These are phyloP conservation scores for Tetragonula carbonaria DNA, from an alignment of 2,888 invertebrate species.

Conservation along the genomic window DNA sequence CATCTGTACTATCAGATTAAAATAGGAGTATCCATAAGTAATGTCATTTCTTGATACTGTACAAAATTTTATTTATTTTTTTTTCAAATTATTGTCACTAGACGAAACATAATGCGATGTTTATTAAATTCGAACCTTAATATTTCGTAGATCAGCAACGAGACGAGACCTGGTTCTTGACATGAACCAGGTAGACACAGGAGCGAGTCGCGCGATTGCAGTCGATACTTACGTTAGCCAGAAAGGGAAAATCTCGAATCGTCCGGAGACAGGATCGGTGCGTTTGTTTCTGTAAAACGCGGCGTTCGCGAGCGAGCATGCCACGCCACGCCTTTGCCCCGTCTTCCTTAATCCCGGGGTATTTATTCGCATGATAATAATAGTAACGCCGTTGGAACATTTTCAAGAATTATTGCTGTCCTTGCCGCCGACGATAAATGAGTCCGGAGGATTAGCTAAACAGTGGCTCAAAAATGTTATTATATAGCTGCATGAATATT, in stretches of 20 bases:
- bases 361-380: slow-evolving; percentile 83
- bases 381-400: slow-evolving; percentile 83
- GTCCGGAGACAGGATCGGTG: slow-evolving; percentile 37
- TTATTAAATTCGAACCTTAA: too few relatives aligned
- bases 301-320: slow-evolving; percentile 62
- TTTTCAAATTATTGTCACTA: too few relatives aligned
- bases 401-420: slow-evolving; percentile 84
- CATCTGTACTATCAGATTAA: too few relatives aligned
- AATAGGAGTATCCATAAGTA: too few relatives aligned
- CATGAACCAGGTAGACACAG: too few relatives aligned
- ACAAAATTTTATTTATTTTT: too few relatives aligned
- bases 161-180: too few relatives aligned
- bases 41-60: too few relatives aligned
- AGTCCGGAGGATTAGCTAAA: slow-evolving; percentile 84
- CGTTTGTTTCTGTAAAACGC: slow-evolving; percentile 67
- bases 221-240: neutral
- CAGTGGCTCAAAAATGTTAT: slow-evolving; percentile 84
- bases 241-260: slow-evolving; percentile 50
- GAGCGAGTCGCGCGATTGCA: neutral
- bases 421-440: slow-evolving; percentile 83
- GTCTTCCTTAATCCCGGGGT: slow-evolving; percentile 78
- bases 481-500: slow-evolving; percentile 84
- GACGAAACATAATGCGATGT: too few relatives aligned
- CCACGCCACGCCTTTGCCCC: slow-evolving; percentile 67
- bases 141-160: too few relatives aligned